Evolutionary conservation across 2,113 vertebrate species (phyloP).

Genomic region (Passer domesticus): DNA sequence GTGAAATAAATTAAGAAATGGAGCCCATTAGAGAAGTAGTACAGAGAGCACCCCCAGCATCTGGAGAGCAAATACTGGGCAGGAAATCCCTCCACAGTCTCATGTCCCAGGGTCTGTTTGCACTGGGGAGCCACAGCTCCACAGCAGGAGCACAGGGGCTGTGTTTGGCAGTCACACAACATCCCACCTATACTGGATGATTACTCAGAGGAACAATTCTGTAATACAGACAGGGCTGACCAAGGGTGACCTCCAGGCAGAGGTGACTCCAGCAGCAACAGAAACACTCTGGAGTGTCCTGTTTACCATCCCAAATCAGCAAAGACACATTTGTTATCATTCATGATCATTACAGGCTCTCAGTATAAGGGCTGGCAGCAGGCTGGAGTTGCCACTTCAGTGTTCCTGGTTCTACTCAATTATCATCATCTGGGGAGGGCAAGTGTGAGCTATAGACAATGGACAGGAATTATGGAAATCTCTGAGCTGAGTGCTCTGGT

Average conservation of each 20-base stretch:
- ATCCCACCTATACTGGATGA: background rate
- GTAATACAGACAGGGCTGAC: background rate
- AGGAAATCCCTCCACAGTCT: background rate
- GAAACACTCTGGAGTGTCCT: background rate
- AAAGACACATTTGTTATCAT: background rate
- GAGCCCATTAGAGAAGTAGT: background rate
- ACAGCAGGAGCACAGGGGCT: background rate
- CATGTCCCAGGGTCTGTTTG: background rate
- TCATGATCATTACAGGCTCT: background rate
- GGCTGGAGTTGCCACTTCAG: background rate
- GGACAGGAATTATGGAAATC: background rate
- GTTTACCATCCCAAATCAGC: background rate
- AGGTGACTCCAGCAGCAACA: background rate
- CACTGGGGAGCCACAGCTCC: background rate
- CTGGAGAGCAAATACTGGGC: background rate
- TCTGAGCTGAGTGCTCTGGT: background rate
- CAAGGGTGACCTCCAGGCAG: background rate
- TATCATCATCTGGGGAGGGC: slow-evolving; percentile 4
- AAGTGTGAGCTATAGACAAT: background rate
- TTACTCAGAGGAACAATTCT: background rate
- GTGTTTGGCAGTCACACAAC: background rate
- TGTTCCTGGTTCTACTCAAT: background rate
- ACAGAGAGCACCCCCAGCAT: background rate
- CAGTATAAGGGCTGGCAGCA: background rate
- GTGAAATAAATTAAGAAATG: background rate